Evolutionary conservation across 2,797 vertebrate genomes (phyloP).

Genomic region (Clarias fuscus): DNA sequence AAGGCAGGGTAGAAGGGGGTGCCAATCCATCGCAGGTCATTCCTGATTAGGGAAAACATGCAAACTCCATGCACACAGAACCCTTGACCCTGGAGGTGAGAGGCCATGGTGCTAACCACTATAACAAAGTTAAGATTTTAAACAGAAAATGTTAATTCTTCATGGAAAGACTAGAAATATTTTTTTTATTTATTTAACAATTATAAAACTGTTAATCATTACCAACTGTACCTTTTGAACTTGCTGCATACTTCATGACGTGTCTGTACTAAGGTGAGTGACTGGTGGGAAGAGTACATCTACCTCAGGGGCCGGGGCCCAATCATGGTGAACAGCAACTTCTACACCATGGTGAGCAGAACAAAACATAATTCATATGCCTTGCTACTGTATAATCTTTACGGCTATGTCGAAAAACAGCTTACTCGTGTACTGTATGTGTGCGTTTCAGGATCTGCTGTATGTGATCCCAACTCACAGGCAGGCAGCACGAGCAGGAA

Average conservation of each 20-base stretch:
- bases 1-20: too few relatives aligned
- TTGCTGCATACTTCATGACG: neutral
- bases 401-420: neutral
- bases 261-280: conserved; percentile 81
- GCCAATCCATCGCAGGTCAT: too few relatives aligned
- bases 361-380: neutral
- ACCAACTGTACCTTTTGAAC: neutral
- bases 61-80: too few relatives aligned
- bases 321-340: conserved; percentile 98
- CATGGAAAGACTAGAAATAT: too few relatives aligned
- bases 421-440: conserved; percentile 23
- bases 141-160: neutral
- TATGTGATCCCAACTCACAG: conserved; percentile 79
- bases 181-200: neutral
- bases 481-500: conserved; percentile 88
- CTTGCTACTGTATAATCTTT: neutral
- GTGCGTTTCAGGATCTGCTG: conserved; percentile 81
- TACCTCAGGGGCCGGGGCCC: conserved; percentile 87
- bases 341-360: conserved; percentile 84
- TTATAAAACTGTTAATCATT: neutral
- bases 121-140: neutral
- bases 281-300: conserved; percentile 97
- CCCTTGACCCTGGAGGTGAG: too few relatives aligned
- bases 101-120: too few relatives aligned
- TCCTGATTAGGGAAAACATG: too few relatives aligned